phyloP scores from a whole-genome alignment of 2,888 invertebrate genomes.

The Podabrus alpinus region DNA sequence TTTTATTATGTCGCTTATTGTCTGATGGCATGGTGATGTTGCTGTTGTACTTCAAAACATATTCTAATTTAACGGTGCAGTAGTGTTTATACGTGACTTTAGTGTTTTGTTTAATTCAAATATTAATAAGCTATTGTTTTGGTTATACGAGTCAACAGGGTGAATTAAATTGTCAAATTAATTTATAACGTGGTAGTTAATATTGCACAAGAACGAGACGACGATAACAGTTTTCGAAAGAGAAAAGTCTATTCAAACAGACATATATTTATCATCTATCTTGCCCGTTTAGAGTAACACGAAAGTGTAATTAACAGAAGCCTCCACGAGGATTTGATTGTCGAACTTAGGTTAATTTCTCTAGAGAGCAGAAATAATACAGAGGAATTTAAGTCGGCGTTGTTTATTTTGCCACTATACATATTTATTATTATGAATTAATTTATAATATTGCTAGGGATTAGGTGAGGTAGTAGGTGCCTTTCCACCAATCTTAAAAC shows the following conservation, averaged over 20 bases:
- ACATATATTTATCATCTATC: slow-evolving; percentile 39
- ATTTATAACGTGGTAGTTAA: slow-evolving; percentile 32
- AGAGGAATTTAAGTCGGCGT: slow-evolving; percentile 24
- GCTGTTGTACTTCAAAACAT: background rate
- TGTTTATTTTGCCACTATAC: slow-evolving; percentile 38
- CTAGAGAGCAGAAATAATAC: slow-evolving; percentile 47
- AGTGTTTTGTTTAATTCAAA: background rate
- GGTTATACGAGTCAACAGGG: slow-evolving; percentile 17
- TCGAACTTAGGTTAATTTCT: slow-evolving; percentile 49
- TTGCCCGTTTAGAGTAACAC: slow-evolving; percentile 36
- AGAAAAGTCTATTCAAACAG: slow-evolving; percentile 34
- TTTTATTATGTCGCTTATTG: background rate
- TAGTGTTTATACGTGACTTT: background rate
- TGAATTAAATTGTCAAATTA: slow-evolving; percentile 30
- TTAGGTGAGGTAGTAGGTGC: background rate
- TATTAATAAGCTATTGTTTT: slow-evolving; percentile 16
- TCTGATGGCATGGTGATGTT: background rate
- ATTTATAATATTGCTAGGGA: slow-evolving; percentile 33
- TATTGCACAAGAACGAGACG: slow-evolving; percentile 20
- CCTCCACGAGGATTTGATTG: slow-evolving; percentile 43
- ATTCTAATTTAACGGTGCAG: background rate
- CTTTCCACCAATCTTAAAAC: slow-evolving; percentile 7
- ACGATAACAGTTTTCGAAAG: slow-evolving; percentile 26
- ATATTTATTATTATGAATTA: slow-evolving; percentile 38
- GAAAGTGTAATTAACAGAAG: slow-evolving; percentile 45